A percentile compares a stretch with the other conserved stretches of the same genome.
Conservation (phyloP, 1,140 invertebrate species). For the Drosophila bocqueti region DNA sequence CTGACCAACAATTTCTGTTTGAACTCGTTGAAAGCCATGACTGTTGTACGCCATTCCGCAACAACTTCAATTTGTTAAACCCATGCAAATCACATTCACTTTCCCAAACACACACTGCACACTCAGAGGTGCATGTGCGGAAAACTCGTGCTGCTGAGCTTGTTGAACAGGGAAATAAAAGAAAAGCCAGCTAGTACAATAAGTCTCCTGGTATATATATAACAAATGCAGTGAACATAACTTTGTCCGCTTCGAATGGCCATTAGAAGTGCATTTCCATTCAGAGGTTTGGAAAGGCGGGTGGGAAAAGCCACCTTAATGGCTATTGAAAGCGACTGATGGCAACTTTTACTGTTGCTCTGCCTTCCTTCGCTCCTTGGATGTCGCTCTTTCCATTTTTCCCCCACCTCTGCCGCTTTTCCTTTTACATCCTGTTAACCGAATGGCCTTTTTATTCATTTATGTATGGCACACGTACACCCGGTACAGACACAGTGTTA, state of each 20-base stretch:
- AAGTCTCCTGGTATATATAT: constrained; percentile 8
- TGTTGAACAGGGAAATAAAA: constrained; percentile 30
- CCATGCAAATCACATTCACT: constrained; percentile 62
- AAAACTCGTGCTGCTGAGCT: constrained; percentile 18
- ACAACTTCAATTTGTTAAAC: constrained; percentile 60
- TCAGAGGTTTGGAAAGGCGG: constrained; percentile 7
- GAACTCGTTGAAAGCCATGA: constrained; percentile 18
- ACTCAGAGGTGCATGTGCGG: constrained; percentile 13
- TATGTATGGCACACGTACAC: constrained; percentile 39
- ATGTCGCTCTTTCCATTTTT: neutral
- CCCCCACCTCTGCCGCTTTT: constrained; percentile 1
- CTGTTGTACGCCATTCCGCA: constrained; percentile 36
- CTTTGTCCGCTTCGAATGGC: constrained; percentile 73
- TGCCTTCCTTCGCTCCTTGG: constrained; percentile 18
- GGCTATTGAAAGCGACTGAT: constrained; percentile 58
- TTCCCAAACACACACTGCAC: constrained; percentile 30
- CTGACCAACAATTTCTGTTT: constrained; percentile 25
- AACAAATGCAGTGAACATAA: constrained; percentile 65
- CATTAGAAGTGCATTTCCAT: constrained; percentile 71
- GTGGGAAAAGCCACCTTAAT: constrained; percentile 45
- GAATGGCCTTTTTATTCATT: constrained; percentile 58
- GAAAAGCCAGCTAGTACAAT: constrained; percentile 23
- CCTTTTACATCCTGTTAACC: constrained; percentile 56
- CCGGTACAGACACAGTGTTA: constrained; percentile 43
- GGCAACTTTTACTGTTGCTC: constrained; percentile 49